Evolutionary conservation across 2,113 vertebrate species (phyloP), one percentile per base, ranked within the genome.

Genomic region (Mola mola): DNA sequence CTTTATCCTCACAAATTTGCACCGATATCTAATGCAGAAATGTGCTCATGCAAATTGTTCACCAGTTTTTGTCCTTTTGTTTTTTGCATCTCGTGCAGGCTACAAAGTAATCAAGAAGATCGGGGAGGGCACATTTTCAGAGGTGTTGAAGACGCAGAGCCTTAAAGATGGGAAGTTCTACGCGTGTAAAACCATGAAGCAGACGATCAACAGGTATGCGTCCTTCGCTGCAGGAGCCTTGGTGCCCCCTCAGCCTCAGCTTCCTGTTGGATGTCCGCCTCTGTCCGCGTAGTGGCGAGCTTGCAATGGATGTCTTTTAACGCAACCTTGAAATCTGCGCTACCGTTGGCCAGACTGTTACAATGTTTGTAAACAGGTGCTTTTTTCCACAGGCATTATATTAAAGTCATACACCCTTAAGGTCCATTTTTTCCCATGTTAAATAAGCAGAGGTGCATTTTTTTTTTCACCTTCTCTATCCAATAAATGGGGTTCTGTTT

Each of bases 111-210:
- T 95, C 68, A 87, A 90, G 86, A 94, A 94, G 75, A 94, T 95
- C 71, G 95, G 94, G 48, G 94, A 95, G 70, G 94, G 95, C n/a
- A 93, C 93, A 0, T 96, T 96, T 90, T 95, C 94, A 33, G 91
- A 94, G 69, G 93, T 96, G 55, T 70, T 91, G 83, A 94, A 95
- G 89, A 90, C 91, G 20, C 92, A 93, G 79, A 95, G 76, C 83
- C 85, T 96, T 60, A 93, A 89, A 72, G 90, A 95, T 66, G 92
- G 93, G 7, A 93, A 89, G 62, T 91, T 83, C 78, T 95, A 92
- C 24, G 94, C 93, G 0, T 95, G 95, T 75, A 95, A 98, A 82
- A 93, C 90, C 10, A 94, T 93, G 92, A 96, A 95, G 57, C 93
- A 94, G 66, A 88, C 46, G 62, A 90, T 95, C 26, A 91, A 94